Percentiles rank a stretch among this genome's conserved stretches.
Conservation (phyloP, 2,797 vertebrate genomes). For the Lepilemur septentrionalis region DNA sequence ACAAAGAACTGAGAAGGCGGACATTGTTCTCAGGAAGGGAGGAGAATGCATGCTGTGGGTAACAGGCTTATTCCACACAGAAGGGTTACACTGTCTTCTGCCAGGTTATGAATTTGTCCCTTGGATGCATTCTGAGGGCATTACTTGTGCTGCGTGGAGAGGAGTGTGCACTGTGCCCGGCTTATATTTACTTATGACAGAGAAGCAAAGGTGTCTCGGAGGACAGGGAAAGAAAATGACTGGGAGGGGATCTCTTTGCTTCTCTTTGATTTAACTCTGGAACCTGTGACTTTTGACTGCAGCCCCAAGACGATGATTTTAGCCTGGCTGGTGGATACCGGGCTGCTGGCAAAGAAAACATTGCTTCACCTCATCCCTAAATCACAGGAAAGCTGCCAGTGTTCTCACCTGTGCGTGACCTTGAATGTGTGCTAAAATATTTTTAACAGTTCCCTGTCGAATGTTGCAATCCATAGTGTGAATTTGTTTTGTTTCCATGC, state of each 20-base stretch:
- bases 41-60: not conserved
- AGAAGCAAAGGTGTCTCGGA: not conserved
- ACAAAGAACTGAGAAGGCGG: not conserved
- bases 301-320: not conserved
- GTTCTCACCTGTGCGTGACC: not conserved
- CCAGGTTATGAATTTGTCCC: not conserved
- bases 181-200: not conserved
- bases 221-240: not conserved
- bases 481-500: conserved; percentile 18
- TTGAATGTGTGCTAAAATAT: not conserved
- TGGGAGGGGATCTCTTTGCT: not conserved
- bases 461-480: not conserved
- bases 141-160: not conserved
- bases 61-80: not conserved
- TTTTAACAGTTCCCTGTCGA: not conserved
- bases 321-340: not conserved
- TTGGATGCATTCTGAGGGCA: not conserved
- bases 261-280: not conserved
- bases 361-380: not conserved
- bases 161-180: not conserved
- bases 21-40: not conserved
- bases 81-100: not conserved
- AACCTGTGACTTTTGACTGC: not conserved
- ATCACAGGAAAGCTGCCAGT: not conserved
- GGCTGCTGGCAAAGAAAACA: not conserved